Evolutionary conservation across 2,888 invertebrate species (phyloP).

Genomic region (Spodoptera picta): DNA sequence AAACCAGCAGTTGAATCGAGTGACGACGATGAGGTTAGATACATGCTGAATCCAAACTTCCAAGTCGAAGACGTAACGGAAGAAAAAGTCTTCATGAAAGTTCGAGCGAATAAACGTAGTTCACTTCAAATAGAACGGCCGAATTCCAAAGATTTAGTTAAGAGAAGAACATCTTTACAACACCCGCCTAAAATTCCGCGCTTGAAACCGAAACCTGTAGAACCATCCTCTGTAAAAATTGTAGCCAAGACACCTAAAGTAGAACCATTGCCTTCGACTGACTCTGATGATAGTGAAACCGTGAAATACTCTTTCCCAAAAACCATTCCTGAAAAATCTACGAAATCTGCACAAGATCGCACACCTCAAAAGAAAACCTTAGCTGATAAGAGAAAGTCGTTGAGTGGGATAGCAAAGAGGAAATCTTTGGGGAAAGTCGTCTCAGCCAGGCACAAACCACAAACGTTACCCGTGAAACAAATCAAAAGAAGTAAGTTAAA

Average conservation of each 20-base stretch:
- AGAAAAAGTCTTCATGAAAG: slow-evolving; percentile 77
- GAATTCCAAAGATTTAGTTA: slow-evolving; percentile 77
- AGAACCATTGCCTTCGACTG: slow-evolving; percentile 69
- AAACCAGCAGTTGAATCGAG: slow-evolving; percentile 67
- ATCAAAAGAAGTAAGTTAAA: slow-evolving; percentile 79
- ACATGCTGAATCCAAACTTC: slow-evolving; percentile 83
- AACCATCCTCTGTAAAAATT: slow-evolving; percentile 59
- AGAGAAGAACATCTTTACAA: slow-evolving; percentile 79
- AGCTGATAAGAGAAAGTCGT: slow-evolving; percentile 74
- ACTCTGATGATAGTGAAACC: slow-evolving; percentile 82
- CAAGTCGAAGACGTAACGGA: slow-evolving; percentile 67
- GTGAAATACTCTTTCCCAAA: slow-evolving; percentile 84
- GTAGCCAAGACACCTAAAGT: slow-evolving; percentile 59
- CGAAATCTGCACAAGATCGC: slow-evolving; percentile 56
- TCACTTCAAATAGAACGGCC: slow-evolving; percentile 82
- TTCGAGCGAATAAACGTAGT: slow-evolving; percentile 77
- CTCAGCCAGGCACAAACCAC: slow-evolving; percentile 64
- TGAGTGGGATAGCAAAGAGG: slow-evolving; percentile 75
- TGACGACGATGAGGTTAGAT: slow-evolving; percentile 82
- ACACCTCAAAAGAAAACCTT: slow-evolving; percentile 64
- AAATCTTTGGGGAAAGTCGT: slow-evolving; percentile 74
- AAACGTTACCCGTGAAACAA: slow-evolving; percentile 62
- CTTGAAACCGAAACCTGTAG: slow-evolving; percentile 72
- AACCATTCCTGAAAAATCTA: slow-evolving; percentile 53
- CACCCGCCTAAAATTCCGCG: slow-evolving; percentile 79